Evolutionary conservation across 2,888 invertebrate genomes (phyloP), one percentile per base, ranked within the genome.

Genomic region (Pemphredon lugubris): DNA sequence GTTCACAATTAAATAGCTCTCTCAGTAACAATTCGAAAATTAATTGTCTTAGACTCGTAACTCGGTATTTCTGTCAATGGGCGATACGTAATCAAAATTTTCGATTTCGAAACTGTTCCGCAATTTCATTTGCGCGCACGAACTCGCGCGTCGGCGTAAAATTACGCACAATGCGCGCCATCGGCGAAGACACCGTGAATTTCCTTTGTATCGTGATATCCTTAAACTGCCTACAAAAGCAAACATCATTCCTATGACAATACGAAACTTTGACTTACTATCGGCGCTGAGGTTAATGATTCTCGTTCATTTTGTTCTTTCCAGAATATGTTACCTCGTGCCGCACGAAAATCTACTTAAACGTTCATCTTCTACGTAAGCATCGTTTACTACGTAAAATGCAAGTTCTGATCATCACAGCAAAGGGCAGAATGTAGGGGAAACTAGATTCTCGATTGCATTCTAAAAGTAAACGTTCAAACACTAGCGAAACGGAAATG

Each of bases 361-460:
- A 47, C 13, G n/a, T 40, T 42, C 45, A 39, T 9, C 4, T 34
- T 30, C 16, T 9, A 23, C 30, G 50, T 55, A 60, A 57, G 53
- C 30, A 20, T 58, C 20, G 13, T 39, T 55, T 18, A 9, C 72
- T 47, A 51, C 30, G 34, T 4, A 30, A 39, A 72, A 72, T 73
- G 65, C 51, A 73, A 60, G 55, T 18, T 73, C 55, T 53, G 60
- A 45, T 57, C 21, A 69, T 69, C 65, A 73, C 73, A 73, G 73
- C 73, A 60, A 59, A 55, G 60, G 58, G 55, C 51, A 57, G 57
- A 57, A 48, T 32, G 37, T 48, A 40, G 55, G 30, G 26, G 42
- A 37, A 57, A 48, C 61, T 13, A 14, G 47, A 30, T 14, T 47
- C 23, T 30, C 26, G 16, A 9, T 47, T 14, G 47, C 47, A 44